Conservation (phyloP, 2,888 invertebrate species). For the Tinea pellionella region DNA sequence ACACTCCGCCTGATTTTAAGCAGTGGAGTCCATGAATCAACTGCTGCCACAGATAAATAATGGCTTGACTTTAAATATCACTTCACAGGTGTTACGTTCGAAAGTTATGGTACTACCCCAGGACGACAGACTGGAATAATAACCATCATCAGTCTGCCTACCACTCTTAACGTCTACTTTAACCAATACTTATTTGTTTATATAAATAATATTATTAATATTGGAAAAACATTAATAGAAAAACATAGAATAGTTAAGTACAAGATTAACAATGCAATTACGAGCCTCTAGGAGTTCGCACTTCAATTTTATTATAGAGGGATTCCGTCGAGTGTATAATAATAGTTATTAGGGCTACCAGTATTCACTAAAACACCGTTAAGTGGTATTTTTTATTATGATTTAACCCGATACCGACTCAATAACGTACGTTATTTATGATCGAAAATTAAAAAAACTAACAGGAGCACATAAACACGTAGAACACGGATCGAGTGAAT, state of each 20-base stretch:
- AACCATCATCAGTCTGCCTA: too few relatives aligned
- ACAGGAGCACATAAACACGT: background rate
- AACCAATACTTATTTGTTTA: too few relatives aligned
- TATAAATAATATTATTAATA: too few relatives aligned
- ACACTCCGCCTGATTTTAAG: too few relatives aligned
- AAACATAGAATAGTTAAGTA: background rate
- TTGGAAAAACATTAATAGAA: too few relatives aligned
- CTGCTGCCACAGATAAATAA: too few relatives aligned
- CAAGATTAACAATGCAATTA: background rate
- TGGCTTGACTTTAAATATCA: background rate
- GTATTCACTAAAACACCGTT: conserved; percentile 54
- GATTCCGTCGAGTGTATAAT: conserved; percentile 59
- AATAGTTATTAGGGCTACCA: conserved; percentile 61
- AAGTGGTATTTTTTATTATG: conserved; percentile 56
- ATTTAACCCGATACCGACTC: conserved; percentile 51
- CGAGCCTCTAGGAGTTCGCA: conserved; percentile 17
- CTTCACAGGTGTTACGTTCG: too few relatives aligned
- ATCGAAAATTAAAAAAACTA: conserved; percentile 24
- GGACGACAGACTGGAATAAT: too few relatives aligned
- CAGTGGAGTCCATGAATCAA: too few relatives aligned
- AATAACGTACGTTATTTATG: conserved; percentile 57
- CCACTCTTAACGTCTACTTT: too few relatives aligned
- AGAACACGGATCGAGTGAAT: conserved; percentile 11
- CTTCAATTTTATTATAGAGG: conserved; percentile 37
- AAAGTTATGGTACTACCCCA: too few relatives aligned